Percentiles rank a stretch among this genome's conserved stretches.
These are phyloP conservation scores for Clivina fossor DNA, from an alignment of 2,888 invertebrate genomes.

Conservation along the genomic window DNA sequence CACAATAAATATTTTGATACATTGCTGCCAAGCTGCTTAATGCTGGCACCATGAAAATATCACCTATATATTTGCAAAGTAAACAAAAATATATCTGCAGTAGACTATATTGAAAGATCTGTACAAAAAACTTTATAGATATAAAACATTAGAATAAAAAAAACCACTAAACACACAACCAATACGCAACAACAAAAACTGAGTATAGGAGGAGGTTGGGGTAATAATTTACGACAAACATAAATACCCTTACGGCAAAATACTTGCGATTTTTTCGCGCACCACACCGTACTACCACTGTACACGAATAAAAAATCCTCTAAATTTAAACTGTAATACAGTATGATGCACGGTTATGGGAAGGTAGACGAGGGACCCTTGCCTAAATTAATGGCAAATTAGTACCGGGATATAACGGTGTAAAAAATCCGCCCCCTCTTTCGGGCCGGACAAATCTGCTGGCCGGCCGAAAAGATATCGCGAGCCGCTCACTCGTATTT, in stretches of 20 bases:
- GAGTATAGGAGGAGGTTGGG: too few relatives aligned
- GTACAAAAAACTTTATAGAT: too few relatives aligned
- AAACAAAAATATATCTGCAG: too few relatives aligned
- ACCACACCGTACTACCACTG: constrained; percentile 2
- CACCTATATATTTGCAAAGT: too few relatives aligned
- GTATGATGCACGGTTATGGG: constrained; percentile 32
- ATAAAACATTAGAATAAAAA: too few relatives aligned
- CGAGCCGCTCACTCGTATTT: constrained; percentile 5
- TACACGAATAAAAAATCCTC: constrained; percentile 27
- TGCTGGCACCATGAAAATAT: too few relatives aligned
- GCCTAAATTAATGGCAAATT: constrained; percentile 32
- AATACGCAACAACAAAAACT: constrained; percentile 11
- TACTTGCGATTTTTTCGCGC: constrained; percentile 24
- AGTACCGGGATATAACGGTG: constrained; percentile 18
- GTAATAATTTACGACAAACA: constrained; percentile 15
- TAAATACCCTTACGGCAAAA: constrained; percentile 19
- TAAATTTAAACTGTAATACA: constrained; percentile 32
- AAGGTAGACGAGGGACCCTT: constrained; percentile 30
- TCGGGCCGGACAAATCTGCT: background rate
- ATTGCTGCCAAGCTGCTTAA: too few relatives aligned
- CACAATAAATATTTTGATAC: too few relatives aligned
- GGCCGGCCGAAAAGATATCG: constrained; percentile 9
- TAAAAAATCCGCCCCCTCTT: background rate
- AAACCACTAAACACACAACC: constrained; percentile 16
- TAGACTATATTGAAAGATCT: too few relatives aligned